phyloP scores from a whole-genome alignment of 2,113 vertebrate species.

The Rhea americana region DNA sequence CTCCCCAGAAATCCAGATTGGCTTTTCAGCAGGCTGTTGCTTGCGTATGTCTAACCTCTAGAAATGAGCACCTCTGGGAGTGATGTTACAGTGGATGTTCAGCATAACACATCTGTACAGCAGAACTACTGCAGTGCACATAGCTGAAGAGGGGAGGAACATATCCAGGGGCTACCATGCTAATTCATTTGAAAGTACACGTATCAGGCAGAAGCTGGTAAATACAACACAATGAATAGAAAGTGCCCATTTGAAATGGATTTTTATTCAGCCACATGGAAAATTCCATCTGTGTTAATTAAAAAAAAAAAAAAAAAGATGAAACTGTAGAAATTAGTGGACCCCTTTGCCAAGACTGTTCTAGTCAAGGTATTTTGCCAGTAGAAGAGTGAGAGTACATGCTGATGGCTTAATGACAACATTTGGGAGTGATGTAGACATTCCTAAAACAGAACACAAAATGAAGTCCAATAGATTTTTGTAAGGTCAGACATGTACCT shows the following conservation, averaged over 20 bases:
- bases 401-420: not conserved
- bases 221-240: not conserved
- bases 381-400: not conserved
- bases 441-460: not conserved
- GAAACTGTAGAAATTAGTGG: not conserved
- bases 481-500: not conserved
- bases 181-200: not conserved
- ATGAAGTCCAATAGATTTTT: not conserved
- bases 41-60: not conserved
- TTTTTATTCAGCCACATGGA: not conserved
- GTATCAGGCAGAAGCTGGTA: not conserved
- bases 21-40: constrained; percentile 30
- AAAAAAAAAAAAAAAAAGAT: not conserved
- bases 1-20: constrained; percentile 25
- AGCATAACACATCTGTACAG: constrained; percentile 9
- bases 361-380: not conserved
- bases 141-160: not conserved
- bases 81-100: not conserved
- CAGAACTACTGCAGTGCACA: not conserved
- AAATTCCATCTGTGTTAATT: not conserved
- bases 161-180: not conserved
- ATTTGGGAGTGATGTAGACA: not conserved
- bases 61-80: not conserved
- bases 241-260: not conserved
- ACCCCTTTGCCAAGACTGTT: not conserved